phyloP scores from a whole-genome alignment of 2,113 vertebrate genomes.

The Lagopus muta region DNA sequence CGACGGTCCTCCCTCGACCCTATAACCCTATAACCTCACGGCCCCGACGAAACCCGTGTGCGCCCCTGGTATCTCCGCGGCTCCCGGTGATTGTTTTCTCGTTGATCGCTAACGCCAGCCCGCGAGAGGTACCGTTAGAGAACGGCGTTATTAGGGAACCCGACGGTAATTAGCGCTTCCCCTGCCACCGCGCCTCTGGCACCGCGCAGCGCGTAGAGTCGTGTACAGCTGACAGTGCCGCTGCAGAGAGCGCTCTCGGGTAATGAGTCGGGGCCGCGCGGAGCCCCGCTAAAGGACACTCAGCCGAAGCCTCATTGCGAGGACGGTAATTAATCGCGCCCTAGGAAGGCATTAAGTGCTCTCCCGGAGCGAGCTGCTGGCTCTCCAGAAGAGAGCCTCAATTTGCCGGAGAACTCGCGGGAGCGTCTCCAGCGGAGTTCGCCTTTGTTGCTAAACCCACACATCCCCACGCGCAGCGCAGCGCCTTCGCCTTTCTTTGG shows the following conservation, averaged over 20 bases:
- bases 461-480: not conserved
- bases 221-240: constrained; percentile 41
- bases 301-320: constrained; percentile 33
- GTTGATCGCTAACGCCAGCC: constrained; percentile 41
- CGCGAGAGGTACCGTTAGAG: not conserved
- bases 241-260: constrained; percentile 20
- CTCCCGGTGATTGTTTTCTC: not conserved
- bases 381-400: not conserved
- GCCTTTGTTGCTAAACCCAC: constrained; percentile 42
- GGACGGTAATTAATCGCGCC: constrained; percentile 44
- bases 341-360: not conserved
- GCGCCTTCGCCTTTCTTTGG: constrained; percentile 60
- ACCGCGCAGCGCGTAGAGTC: not conserved
- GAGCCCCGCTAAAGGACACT: constrained; percentile 31
- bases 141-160: constrained; percentile 42
- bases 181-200: constrained; percentile 20
- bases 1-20: not conserved
- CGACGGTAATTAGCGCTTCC: constrained; percentile 61
- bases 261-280: constrained; percentile 64
- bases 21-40: not conserved
- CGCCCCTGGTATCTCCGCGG: not conserved
- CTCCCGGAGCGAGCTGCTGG: not conserved
- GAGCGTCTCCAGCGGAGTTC: constrained; percentile 30
- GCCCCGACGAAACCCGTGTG: not conserved
- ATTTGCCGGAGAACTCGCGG: not conserved